Conservation (phyloP, 2,113 vertebrate genomes). For the Lanius collurio region DNA sequence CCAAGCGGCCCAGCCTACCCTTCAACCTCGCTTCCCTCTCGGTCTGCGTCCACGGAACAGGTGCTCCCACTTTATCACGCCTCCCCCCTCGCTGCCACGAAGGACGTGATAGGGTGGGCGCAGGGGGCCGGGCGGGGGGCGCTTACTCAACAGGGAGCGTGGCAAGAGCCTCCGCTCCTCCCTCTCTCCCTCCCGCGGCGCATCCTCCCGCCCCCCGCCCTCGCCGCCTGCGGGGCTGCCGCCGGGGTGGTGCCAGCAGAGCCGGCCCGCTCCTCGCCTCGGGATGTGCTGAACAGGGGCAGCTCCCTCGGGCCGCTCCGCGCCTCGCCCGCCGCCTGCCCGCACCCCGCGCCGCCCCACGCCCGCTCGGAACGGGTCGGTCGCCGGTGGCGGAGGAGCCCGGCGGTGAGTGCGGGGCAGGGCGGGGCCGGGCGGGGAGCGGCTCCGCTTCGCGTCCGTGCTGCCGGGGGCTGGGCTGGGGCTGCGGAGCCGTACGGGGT, state of each 20-base stretch:
- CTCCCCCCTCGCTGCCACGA: fast-evolving
- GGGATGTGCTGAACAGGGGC: conserved; percentile 38
- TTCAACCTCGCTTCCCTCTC: fast-evolving
- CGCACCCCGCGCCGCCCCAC: not conserved
- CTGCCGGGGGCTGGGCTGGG: not conserved
- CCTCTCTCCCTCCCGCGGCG: not conserved
- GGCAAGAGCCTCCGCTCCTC: not conserved
- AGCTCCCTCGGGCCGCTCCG: not conserved
- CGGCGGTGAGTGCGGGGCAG: conserved; percentile 4
- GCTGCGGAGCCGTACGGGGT: not conserved
- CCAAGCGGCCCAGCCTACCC: fast-evolving
- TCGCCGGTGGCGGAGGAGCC: not conserved
- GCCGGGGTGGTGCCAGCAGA: not conserved
- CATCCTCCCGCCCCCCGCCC: not conserved
- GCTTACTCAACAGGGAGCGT: not conserved
- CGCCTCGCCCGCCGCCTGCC: not conserved
- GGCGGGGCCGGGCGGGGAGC: not conserved
- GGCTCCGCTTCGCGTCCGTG: not conserved
- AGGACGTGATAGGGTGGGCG: not conserved
- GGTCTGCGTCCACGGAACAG: fast-evolving
- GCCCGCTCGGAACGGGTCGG: not conserved
- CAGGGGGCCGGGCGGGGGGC: not conserved
- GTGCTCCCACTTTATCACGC: fast-evolving
- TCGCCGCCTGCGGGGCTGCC: not conserved
- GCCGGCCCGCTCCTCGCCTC: not conserved